These are phyloP conservation scores for Hymenochirus boettgeri DNA, from an alignment of 2,113 vertebrate species.

Conservation along the genomic window DNA sequence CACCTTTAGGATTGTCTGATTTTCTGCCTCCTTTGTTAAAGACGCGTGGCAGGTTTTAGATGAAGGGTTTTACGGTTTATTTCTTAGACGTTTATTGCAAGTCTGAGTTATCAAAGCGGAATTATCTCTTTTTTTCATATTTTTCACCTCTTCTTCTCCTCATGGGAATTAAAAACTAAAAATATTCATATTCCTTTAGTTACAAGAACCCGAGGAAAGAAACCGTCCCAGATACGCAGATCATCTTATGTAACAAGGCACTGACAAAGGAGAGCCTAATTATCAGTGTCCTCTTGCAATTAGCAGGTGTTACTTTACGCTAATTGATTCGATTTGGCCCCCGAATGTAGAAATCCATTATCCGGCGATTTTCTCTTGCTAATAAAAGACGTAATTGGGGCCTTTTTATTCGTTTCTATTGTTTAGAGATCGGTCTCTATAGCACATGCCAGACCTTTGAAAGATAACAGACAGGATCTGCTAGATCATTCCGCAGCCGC, in stretches of 20 bases:
- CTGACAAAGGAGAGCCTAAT: conserved; percentile 23
- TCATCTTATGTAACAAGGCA: conserved; percentile 24
- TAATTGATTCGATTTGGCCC: conserved; percentile 28
- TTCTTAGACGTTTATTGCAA: too few relatives aligned
- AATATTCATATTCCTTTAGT: conserved; percentile 25
- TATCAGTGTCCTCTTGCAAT: conserved; percentile 23
- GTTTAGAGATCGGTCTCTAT: neutral
- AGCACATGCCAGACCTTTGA: too few relatives aligned
- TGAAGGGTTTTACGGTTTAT: too few relatives aligned
- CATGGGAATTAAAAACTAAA: conserved; percentile 19
- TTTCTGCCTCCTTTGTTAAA: too few relatives aligned
- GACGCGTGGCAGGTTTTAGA: too few relatives aligned
- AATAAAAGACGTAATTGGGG: conserved; percentile 8
- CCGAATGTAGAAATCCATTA: conserved; percentile 25
- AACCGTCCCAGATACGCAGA: conserved; percentile 31
- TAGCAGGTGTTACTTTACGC: conserved; percentile 17
- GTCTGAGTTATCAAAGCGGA: neutral
- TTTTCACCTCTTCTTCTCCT: conserved; percentile 26
- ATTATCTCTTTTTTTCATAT: neutral
- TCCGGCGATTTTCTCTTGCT: neutral
- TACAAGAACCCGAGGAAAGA: conserved; percentile 13
- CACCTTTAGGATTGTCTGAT: too few relatives aligned
- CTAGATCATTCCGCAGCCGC: too few relatives aligned
- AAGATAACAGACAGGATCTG: too few relatives aligned
- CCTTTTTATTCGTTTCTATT: neutral